Evolutionary conservation across 2,888 invertebrate species (phyloP).

Genomic region (Oligia strigilis): DNA sequence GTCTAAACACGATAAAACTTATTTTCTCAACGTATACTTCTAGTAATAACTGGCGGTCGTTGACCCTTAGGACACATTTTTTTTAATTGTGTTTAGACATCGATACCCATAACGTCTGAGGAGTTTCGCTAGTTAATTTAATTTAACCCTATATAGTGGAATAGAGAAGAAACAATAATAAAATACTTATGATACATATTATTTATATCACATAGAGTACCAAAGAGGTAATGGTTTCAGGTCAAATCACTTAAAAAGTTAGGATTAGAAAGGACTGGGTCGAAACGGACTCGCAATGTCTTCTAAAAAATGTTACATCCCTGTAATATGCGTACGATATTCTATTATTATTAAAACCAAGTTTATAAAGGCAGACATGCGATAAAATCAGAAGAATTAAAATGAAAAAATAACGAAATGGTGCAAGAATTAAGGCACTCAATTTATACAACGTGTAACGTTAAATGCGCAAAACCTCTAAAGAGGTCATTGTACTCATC

Average conservation of each 20-base stretch:
- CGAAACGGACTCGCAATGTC: conserved; percentile 3
- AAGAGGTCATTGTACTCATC: too few species aligned
- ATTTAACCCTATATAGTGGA: conserved; percentile 19
- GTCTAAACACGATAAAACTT: neutral
- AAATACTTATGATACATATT: conserved; percentile 57
- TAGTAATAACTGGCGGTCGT: too few species aligned
- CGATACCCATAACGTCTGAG: neutral
- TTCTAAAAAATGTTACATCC: neutral
- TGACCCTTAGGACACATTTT: too few species aligned
- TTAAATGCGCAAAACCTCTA: too few species aligned
- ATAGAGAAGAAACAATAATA: conserved; percentile 53
- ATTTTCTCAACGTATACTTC: too few species aligned
- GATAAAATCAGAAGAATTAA: neutral
- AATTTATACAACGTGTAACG: too few species aligned
- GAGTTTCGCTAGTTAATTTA: neutral
- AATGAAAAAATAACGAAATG: neutral
- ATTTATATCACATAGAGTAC: conserved; percentile 72
- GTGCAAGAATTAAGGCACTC: conserved; percentile 20
- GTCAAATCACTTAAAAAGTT: conserved; percentile 64
- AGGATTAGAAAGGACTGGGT: conserved; percentile 39
- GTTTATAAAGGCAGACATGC: neutral
- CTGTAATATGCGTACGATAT: conserved; percentile 38
- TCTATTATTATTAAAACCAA: conserved; percentile 21
- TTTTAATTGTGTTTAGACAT: neutral
- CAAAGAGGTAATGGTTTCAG: conserved; percentile 72